These are phyloP conservation scores for Nibea coibor DNA, from an alignment of 2,113 vertebrate genomes.

Conservation along the genomic window DNA sequence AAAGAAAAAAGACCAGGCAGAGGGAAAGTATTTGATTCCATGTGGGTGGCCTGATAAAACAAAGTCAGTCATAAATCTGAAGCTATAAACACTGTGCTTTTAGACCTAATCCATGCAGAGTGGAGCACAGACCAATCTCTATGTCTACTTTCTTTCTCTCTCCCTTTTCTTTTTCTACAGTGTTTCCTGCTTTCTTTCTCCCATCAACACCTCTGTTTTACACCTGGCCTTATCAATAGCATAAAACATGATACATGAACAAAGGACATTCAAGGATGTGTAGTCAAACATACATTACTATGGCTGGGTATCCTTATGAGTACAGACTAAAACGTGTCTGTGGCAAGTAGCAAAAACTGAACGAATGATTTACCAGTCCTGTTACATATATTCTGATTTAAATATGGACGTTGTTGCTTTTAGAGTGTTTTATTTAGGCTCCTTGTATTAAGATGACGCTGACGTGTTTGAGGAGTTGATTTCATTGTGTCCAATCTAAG, in stretches of 20 bases:
- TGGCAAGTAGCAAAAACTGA: neutral
- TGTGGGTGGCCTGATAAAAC: constrained; percentile 78
- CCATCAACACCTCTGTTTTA: neutral
- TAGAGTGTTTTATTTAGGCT: neutral
- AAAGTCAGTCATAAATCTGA: constrained; percentile 70
- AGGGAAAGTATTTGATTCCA: constrained; percentile 59
- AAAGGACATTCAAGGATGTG: neutral
- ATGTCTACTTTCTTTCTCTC: constrained; percentile 21
- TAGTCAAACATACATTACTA: neutral
- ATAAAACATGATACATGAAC: constrained; percentile 4
- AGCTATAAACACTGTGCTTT: constrained; percentile 69
- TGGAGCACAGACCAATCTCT: constrained; percentile 32
- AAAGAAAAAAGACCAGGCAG: constrained; percentile 15
- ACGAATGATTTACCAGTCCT: neutral
- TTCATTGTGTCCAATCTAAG: neutral
- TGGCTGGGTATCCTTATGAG: neutral
- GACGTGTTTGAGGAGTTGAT: neutral
- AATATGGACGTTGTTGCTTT: neutral
- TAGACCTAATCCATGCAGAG: constrained; percentile 62
- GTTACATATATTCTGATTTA: neutral
- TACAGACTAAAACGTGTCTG: neutral
- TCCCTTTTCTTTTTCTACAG: neutral
- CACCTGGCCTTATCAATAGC: constrained; percentile 15
- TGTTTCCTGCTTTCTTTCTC: neutral
- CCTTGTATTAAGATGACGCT: neutral